Evolutionary conservation across 2,113 vertebrate species (phyloP).

Genomic region (Zosterops japonicus): DNA sequence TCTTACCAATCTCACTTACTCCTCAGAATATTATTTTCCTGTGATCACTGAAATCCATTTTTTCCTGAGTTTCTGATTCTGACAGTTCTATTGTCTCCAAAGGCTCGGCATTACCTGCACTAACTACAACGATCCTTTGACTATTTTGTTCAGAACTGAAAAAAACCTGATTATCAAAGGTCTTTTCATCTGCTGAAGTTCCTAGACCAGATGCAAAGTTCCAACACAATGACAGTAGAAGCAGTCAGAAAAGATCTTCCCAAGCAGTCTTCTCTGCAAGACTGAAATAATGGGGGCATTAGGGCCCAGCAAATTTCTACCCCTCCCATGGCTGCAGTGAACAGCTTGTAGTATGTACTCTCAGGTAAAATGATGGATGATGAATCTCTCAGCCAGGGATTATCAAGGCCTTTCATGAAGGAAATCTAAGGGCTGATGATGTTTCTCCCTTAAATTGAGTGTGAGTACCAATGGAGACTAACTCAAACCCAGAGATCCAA

Average conservation of each 20-base stretch:
- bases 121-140: background rate
- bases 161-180: background rate
- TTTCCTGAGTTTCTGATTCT: background rate
- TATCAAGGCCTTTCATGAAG: background rate
- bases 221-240: background rate
- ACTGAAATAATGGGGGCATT: background rate
- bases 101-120: background rate
- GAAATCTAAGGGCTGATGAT: background rate
- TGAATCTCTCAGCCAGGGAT: background rate
- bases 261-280: background rate
- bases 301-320: background rate
- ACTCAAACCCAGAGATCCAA: background rate
- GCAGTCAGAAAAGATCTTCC: background rate
- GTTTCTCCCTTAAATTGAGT: background rate
- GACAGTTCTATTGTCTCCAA: background rate
- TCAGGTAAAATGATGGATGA: background rate
- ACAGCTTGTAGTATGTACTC: background rate
- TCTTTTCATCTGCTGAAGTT: background rate
- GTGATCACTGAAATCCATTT: background rate
- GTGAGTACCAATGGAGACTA: background rate
- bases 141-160: background rate
- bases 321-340: background rate
- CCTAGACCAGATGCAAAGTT: background rate
- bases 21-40: background rate
- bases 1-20: background rate